phyloP scores from a whole-genome alignment of 1,140 invertebrate genomes.

The Ceratina japonica region DNA sequence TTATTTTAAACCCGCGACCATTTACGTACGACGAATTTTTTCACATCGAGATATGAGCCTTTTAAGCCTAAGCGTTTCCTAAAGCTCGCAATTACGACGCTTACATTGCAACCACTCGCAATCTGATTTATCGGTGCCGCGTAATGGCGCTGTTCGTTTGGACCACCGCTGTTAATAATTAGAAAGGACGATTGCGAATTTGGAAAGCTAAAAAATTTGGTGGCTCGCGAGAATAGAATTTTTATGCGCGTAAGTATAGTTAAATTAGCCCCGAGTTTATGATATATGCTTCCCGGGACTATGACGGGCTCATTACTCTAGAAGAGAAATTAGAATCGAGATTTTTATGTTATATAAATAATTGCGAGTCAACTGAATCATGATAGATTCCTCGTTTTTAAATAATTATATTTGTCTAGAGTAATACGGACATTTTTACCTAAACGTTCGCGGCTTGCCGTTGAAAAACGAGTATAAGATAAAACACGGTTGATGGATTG shows the following conservation, averaged over 20 bases:
- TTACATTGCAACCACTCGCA: background rate
- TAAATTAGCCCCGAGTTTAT: constrained; percentile 15
- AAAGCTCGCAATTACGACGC: background rate
- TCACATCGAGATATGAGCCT: constrained; percentile 2
- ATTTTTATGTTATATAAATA: background rate
- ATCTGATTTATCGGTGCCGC: constrained; percentile 13
- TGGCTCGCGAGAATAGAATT: background rate
- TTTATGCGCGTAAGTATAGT: background rate
- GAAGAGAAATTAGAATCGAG: constrained; percentile 1
- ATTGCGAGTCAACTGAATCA: constrained; percentile 6
- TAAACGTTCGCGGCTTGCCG: too few relatives aligned
- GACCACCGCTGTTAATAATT: constrained; percentile 6
- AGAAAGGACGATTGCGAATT: background rate
- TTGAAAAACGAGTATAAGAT: too few relatives aligned
- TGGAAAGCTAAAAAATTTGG: background rate
- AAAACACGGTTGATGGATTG: too few relatives aligned
- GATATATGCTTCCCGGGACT: background rate
- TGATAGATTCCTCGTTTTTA: background rate
- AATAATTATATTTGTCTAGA: too few relatives aligned
- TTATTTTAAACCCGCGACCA: constrained; percentile 28
- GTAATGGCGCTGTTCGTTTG: background rate
- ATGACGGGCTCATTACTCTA: constrained; percentile 14
- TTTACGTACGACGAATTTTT: constrained; percentile 30
- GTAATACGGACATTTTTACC: too few relatives aligned
- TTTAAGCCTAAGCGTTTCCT: background rate